Base-by-base conservation (phyloP, 2,888 invertebrate genomes). In the Dicranocentrus wangi region DNA sequence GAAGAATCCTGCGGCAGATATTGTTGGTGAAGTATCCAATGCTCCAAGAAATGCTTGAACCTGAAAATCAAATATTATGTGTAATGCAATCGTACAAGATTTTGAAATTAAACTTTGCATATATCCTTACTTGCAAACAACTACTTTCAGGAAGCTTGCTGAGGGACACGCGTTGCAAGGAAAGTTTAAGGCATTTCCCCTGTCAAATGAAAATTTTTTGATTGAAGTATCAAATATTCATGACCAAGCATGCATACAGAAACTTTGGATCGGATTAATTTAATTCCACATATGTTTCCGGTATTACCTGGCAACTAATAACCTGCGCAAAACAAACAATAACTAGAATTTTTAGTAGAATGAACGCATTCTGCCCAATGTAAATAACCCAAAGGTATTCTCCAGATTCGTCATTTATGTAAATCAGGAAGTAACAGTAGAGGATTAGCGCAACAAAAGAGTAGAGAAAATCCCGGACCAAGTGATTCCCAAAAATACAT, bases 1-100 rank as follows among this genome's bases (percentile, higher is more conserved):
- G 60, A 85, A 85, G 32, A 72, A 85, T n/a, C 83, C 85, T 2
- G 83, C 73, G 1, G 85, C 85, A 53, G 82, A 78, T n/a, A 85
- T 81, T 0, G 70, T 68, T 21, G 82, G 78, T 15, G 27, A 43
- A 10, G 19, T 68, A 21, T 82, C 79, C 21, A 84, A 8, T 13
- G 78, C 78, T 21, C 72, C 55, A 2, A 85, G 60, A 69, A 85
- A 85, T 47, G 81, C 39, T 79, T 85, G 83, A 61, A 85, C 60
- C 83, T 83, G 32, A 60, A 3, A 51, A 51, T 47, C 17, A 47
- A 32, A 47, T 10, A n/a, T 47, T 47, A 8, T 13, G 5, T 39
- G 39, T 8, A 39, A 39, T 39, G 13, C 39, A 39, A 5, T 39
- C 39, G 13, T 8, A 47, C n/a, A 17, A 47, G 3, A 47, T 10